Base-by-base conservation (phyloP, 2,113 vertebrate genomes). In the Mystacornis crossleyi region DNA sequence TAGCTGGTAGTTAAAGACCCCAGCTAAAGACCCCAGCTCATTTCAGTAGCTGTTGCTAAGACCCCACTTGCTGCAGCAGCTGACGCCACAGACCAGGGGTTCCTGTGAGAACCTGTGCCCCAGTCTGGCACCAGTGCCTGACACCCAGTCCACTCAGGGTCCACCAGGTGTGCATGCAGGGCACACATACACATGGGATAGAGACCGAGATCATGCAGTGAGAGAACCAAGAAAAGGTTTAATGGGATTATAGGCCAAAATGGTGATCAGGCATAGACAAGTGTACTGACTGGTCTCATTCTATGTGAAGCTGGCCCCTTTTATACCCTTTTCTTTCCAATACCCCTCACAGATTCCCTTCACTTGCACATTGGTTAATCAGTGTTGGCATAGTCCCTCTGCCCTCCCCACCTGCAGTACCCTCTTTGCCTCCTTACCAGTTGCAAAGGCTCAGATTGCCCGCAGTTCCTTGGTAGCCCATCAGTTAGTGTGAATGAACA, bases 91-190 rank as follows among this genome's bases (percentile, higher is more conserved):
- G 43, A 21, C 4, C 1, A 3, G 14, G 10, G 4, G n/a, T n/a
- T n/a, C n/a, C n/a, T n/a, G n/a, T n/a, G n/a, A n/a, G n/a, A n/a
- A 1, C 5, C 43, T 14, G 2, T 5, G 15, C 3, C 6, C 9
- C 6, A 33, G 31, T 10, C 16, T 23, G 64, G 24, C 18, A 47
- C 17, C 29, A 53, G 36, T 23, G 33, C 7, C 29, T 23, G 36
- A 9, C 14, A 26, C 3, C 3, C 28, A 58, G 10, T 7, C 8
- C 17, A 19, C 14, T 53, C 24, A 31, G 7, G 0, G 7, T 36
- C 26, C 5, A 9, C 33, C 18, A 28, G 14, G 14, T 26, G 55
- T 47, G n/a, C 19, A 10, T n/a, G 19, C 16, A 47, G 13, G n/a
- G 14, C 24, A 51, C 29, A 47, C 14, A 23, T 14, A 26, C 26